phyloP scores from a whole-genome alignment of 2,888 invertebrate genomes.

The Cosmia trapezina region DNA sequence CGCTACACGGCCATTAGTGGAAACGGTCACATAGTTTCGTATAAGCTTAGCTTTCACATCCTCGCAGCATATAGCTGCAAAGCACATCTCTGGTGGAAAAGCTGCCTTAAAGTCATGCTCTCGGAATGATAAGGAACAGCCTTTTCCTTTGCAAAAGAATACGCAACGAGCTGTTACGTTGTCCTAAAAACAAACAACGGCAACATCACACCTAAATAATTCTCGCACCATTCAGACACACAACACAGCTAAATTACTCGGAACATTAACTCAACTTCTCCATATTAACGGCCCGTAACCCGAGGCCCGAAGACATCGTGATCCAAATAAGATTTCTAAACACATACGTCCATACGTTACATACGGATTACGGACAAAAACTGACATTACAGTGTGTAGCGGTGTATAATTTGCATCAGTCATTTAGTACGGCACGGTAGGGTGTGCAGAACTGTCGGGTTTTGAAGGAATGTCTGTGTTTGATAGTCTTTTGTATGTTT shows the following conservation, averaged over 20 bases:
- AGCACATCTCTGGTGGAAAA: no score
- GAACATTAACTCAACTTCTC: constrained; percentile 51
- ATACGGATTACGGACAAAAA: constrained; percentile 52
- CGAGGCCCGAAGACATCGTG: constrained; percentile 48
- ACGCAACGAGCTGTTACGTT: not conserved
- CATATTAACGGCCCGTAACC: constrained; percentile 43
- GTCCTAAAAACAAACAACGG: not conserved
- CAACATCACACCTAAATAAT: not conserved
- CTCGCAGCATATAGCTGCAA: no score
- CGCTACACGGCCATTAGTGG: no score
- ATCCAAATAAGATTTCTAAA: constrained; percentile 63
- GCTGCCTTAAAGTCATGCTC: not conserved
- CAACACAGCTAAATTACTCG: constrained; percentile 26
- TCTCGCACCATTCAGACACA: constrained; percentile 5
- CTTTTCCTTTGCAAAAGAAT: not conserved
- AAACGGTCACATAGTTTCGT: no score
- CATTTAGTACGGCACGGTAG: constrained; percentile 48
- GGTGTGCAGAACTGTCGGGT: constrained; percentile 16
- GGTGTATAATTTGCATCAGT: constrained; percentile 63
- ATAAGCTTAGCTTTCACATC: no score
- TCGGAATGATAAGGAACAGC: not conserved
- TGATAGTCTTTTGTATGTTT: not conserved
- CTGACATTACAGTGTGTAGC: constrained; percentile 55
- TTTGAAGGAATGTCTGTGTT: constrained; percentile 4
- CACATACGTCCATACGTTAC: constrained; percentile 18